Evolutionary conservation across 1,140 invertebrate genomes (phyloP), one percentile per base, ranked within the genome.

Genomic region (Brachionus plicatilis): DNA sequence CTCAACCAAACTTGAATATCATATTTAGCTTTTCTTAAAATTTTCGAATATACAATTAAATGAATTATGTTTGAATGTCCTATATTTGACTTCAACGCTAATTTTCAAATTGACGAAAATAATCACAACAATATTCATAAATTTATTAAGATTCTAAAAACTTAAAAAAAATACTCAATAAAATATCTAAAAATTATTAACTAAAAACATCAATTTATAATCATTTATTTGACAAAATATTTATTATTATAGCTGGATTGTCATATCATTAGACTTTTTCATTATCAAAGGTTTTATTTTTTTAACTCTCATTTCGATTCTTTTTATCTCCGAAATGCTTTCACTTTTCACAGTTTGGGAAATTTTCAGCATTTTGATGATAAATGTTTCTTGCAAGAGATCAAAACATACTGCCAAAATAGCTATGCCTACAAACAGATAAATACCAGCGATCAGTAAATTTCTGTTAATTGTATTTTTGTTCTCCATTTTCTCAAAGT

Each of bases 371-470:
- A 70, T 47, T 75, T 78, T 84, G 27, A 47, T 60, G 8, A 84
- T 43, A 76, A 85, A 76, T 11, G 41, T 84, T 41, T 84, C 83
- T 47, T 84, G 65, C 11, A 84, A 27, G 2, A 84, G 29, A 41
- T 84, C 83, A 78, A 84, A 76, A 29, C 83, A 84, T 53, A 84
- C 75, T 11, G 68, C 83, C 17, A 84, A 45, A 24, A 84, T 56
- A 6, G 70, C 43, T 17, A 84, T 53, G 8, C 83, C 83, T 41
- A 84, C 9, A 53, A 84, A 33, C 11, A 84, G 17, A 60, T 84
- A 84, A 17, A 53, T 8, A 14, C 29, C 29, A 1, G 45, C 72
- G 12, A 72, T 17, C 8, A 84, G 8, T 9, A 84, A 75, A 9
- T 65, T 82, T 11, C 79, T 17, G 24, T 65, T 60, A n/a, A 68